A percentile compares a stretch with the other conserved stretches of the same genome.
These are phyloP conservation scores for Harpagifer antarcticus DNA, from an alignment of 2,797 vertebrate species.

Conservation along the genomic window DNA sequence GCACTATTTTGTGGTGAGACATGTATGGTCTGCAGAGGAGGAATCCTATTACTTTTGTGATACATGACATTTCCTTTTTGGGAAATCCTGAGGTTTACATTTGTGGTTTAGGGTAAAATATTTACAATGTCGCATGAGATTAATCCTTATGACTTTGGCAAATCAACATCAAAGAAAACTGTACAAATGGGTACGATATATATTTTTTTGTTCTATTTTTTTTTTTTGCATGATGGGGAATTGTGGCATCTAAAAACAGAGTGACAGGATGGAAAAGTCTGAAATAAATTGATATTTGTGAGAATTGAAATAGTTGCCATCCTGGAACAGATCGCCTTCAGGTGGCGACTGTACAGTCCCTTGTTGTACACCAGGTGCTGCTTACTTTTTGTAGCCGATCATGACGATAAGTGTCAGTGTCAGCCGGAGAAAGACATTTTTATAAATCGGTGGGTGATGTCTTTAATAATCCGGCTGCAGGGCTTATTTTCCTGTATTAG, in stretches of 20 bases:
- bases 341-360: no score
- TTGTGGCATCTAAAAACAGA: conserved; percentile 13
- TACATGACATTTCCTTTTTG: not conserved
- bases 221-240: not conserved
- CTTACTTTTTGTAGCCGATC: no score
- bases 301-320: no score
- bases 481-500: conserved; percentile 26
- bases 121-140: not conserved
- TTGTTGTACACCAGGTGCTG: no score
- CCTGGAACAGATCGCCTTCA: no score
- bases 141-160: not conserved
- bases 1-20: not conserved
- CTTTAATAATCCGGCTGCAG: conserved; percentile 51
- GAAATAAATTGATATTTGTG: no score
- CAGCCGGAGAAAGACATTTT: conserved; percentile 50
- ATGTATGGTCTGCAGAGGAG: not conserved
- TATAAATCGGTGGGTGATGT: conserved; percentile 53
- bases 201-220: not conserved
- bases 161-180: not conserved
- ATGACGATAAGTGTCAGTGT: conserved; percentile 39
- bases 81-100: not conserved
- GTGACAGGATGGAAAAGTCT: conserved; percentile 23
- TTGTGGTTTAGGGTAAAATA: not conserved
- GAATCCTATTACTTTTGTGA: not conserved
- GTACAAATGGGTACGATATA: conserved; percentile 1